Conservation (phyloP, 2,113 vertebrate species). For the Clupea harengus region DNA sequence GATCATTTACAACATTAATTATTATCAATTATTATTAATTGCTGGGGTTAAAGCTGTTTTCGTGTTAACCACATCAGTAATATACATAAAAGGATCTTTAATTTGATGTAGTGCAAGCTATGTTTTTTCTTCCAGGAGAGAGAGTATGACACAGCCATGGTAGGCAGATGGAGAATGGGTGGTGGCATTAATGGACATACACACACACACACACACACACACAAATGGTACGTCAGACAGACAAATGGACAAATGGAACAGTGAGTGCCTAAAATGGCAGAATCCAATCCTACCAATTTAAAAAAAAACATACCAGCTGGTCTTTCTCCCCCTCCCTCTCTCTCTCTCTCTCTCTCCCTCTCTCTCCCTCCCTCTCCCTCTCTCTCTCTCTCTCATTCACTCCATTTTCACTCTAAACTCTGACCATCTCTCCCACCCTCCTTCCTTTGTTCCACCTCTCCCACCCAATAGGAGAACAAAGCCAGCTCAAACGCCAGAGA, state of each 20-base stretch:
- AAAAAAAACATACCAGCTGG: not conserved
- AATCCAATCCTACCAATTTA: not conserved
- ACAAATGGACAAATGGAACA: not conserved
- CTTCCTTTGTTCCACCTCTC: conserved; percentile 47
- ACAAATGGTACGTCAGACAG: not conserved
- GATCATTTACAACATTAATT: no score
- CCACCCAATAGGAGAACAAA: not conserved
- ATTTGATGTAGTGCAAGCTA: not conserved
- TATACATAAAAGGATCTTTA: no score
- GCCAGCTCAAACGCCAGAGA: conserved; percentile 42
- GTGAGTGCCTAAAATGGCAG: not conserved
- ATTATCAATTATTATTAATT: no score
- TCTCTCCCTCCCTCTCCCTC: not conserved
- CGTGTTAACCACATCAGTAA: no score
- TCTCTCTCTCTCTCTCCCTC: not conserved
- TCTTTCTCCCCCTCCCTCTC: not conserved
- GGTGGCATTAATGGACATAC: not conserved
- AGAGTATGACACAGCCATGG: not conserved
- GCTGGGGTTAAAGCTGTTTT: no score
- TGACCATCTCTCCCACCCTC: conserved; percentile 45
- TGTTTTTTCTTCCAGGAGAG: not conserved
- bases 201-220: no score
- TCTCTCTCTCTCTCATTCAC: not conserved
- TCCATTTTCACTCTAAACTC: conserved; percentile 42
- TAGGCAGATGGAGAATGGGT: not conserved